Evolutionary conservation across 2,113 vertebrate species (phyloP).

Genomic region (Holacanthus passer): DNA sequence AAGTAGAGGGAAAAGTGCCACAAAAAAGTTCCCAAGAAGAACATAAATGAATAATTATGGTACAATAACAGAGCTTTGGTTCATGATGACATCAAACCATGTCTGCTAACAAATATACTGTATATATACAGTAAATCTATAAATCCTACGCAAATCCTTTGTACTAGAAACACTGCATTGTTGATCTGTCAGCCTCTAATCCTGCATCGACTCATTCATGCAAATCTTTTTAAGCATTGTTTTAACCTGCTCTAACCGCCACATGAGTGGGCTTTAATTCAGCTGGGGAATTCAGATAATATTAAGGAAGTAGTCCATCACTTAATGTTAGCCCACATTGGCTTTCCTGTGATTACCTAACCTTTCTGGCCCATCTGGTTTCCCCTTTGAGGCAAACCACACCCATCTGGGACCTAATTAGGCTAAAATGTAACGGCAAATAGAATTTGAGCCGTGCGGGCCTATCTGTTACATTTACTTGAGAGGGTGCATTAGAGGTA

Average conservation of each 20-base stretch:
- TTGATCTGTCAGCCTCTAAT: constrained; percentile 1
- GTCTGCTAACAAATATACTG: too few relatives aligned
- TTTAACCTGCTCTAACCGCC: constrained; percentile 31
- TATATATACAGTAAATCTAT: not conserved
- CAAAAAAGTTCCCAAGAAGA: not conserved
- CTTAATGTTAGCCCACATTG: constrained; percentile 34
- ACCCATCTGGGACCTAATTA: constrained; percentile 64
- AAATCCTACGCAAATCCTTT: not conserved
- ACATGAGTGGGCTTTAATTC: constrained; percentile 37
- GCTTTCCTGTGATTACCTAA: constrained; percentile 58
- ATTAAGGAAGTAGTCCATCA: constrained; percentile 66
- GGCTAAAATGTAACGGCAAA: constrained; percentile 64
- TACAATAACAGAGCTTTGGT: not conserved
- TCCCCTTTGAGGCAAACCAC: constrained; percentile 48
- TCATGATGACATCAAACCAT: constrained; percentile 16
- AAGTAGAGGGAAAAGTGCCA: not conserved
- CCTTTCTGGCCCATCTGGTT: constrained; percentile 37
- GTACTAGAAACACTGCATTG: not conserved
- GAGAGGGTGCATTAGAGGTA: constrained; percentile 51
- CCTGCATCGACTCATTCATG: constrained; percentile 23
- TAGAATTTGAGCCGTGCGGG: constrained; percentile 29
- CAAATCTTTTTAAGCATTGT: constrained; percentile 10
- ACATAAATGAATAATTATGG: not conserved
- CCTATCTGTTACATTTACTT: constrained; percentile 60
- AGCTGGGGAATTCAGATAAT: constrained; percentile 48